Percentiles rank a stretch among this genome's conserved stretches.
Conservation (phyloP, 1,140 invertebrate genomes). For the Lethocerus indicus region DNA sequence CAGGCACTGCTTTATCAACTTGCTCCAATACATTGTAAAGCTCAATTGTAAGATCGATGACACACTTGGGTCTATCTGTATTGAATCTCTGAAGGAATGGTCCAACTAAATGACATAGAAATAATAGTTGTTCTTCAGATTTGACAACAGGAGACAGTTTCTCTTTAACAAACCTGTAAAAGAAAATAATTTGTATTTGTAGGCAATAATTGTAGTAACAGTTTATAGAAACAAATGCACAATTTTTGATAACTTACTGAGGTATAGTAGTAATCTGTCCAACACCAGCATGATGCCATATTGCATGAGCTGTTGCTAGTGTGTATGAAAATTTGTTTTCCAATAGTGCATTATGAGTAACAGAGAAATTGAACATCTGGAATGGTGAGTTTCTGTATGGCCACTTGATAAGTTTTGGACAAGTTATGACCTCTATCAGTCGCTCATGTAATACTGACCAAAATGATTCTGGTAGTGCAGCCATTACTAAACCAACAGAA, state of each 20-base stretch:
- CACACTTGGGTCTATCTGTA: slow-evolving; percentile 55
- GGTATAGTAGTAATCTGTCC: slow-evolving; percentile 63
- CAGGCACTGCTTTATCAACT: slow-evolving; percentile 60
- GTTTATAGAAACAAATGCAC: not conserved
- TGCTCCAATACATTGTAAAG: slow-evolving; percentile 80
- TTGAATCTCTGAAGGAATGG: slow-evolving; percentile 74
- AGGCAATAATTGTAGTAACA: not conserved
- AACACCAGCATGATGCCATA: slow-evolving; percentile 69
- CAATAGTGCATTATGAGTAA: slow-evolving; percentile 56
- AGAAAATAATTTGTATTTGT: slow-evolving; percentile 7
- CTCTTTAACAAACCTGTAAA: slow-evolving; percentile 61
- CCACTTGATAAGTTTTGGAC: slow-evolving; percentile 34
- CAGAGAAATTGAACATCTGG: slow-evolving; percentile 70
- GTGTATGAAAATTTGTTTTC: slow-evolving; percentile 73
- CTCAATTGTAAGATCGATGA: slow-evolving; percentile 72
- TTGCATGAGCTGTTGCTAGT: slow-evolving; percentile 67
- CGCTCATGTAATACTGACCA: slow-evolving; percentile 73
- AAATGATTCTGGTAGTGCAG: slow-evolving; percentile 70
- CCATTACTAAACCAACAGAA: slow-evolving; percentile 73
- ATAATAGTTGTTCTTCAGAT: slow-evolving; percentile 80
- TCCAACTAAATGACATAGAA: slow-evolving; percentile 78
- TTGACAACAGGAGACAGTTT: slow-evolving; percentile 60
- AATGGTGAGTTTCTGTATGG: slow-evolving; percentile 57
- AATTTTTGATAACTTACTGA: slow-evolving; percentile 30
- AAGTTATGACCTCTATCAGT: slow-evolving; percentile 53